Conservation (phyloP, 2,888 invertebrate genomes). For the Thelaira solivaga region DNA sequence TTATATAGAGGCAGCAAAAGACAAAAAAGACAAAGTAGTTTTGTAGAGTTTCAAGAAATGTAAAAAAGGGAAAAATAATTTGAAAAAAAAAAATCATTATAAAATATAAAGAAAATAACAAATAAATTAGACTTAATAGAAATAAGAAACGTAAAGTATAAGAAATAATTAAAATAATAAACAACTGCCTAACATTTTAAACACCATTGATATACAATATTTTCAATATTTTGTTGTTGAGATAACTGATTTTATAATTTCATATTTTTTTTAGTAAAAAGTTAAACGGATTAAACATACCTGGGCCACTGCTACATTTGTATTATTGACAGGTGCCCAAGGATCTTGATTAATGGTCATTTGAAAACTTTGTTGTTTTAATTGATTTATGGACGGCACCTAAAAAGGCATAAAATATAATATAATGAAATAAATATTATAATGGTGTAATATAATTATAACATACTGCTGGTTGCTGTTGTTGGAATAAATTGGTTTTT, state of each 20-base stretch:
- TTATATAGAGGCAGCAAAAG: conserved; percentile 13
- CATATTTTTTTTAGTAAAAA: conserved; percentile 1
- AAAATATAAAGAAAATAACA: conserved; percentile 37
- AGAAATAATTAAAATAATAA: conserved; percentile 16
- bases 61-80: conserved; percentile 39
- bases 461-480: conserved; percentile 76
- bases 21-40: background rate
- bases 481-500: conserved; percentile 81
- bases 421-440: background rate
- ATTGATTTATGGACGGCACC: conserved; percentile 78
- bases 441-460: background rate
- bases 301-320: conserved; percentile 72
- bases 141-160: conserved; percentile 22
- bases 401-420: conserved; percentile 49
- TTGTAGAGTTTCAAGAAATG: conserved; percentile 33
- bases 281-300: conserved; percentile 67
- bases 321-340: conserved; percentile 75
- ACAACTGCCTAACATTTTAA: conserved; percentile 29
- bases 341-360: conserved; percentile 77
- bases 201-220: conserved; percentile 6
- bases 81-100: conserved; percentile 45
- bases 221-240: background rate
- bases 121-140: conserved; percentile 24
- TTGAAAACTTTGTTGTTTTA: conserved; percentile 77
- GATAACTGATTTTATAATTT: background rate